A percentile compares a stretch with the other conserved stretches of the same genome.
phyloP scores from a whole-genome alignment of 2,888 invertebrate genomes.

The Mimas tiliae region DNA sequence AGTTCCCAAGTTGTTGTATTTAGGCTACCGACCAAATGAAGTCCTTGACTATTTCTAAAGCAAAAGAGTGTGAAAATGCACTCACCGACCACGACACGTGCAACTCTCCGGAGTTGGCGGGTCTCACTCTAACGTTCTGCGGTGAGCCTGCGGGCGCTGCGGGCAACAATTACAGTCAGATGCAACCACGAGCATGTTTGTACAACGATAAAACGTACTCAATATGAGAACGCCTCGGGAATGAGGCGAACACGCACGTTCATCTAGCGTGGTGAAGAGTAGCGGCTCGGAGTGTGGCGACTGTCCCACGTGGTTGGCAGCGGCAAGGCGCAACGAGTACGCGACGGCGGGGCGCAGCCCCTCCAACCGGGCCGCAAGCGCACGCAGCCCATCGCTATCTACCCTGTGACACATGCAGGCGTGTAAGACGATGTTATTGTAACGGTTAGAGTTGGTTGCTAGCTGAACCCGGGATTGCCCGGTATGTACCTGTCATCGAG shows the following conservation, averaged over 20 bases:
- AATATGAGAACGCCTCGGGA: not conserved
- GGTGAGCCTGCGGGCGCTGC: conserved; percentile 89
- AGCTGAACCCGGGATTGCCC: not conserved
- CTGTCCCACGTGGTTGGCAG: conserved; percentile 88
- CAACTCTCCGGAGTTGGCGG: conserved; percentile 87
- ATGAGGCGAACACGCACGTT: conserved; percentile 76
- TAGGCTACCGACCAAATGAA: too few relatives aligned
- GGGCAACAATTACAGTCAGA: not conserved
- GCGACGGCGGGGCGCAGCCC: conserved; percentile 88
- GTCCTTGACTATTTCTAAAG: too few relatives aligned
- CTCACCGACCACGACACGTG: conserved; percentile 89
- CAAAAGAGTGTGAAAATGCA: conserved; percentile 28
- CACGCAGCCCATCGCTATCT: conserved; percentile 45
- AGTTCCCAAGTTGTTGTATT: too few relatives aligned
- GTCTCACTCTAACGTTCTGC: conserved; percentile 87
- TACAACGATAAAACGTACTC: not conserved
- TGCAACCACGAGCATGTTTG: not conserved
- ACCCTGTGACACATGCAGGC: conserved; percentile 38
- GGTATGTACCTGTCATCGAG: conserved; percentile 44
- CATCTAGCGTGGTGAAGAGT: conserved; percentile 89
- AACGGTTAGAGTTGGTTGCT: not conserved
- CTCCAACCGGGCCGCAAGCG: conserved; percentile 60
- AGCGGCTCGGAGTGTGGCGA: conserved; percentile 88
- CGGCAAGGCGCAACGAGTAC: conserved; percentile 88
- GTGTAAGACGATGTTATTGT: not conserved